Base-by-base conservation (phyloP, 2,113 vertebrate genomes). In the Lampris megalopsis region DNA sequence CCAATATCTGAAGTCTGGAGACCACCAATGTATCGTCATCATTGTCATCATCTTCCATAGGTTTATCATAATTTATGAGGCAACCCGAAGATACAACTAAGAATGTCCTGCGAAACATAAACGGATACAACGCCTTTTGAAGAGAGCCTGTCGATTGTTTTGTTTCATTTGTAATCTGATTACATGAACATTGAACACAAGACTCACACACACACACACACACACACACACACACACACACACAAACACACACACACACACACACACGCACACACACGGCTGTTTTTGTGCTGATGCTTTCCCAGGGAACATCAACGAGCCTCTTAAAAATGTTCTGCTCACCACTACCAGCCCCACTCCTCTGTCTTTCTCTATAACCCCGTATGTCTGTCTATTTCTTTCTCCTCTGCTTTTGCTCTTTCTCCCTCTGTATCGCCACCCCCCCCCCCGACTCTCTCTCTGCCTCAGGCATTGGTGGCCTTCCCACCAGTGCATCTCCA, bases 401-500 rank as follows among this genome's bases (percentile, higher is more conserved):
- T 24, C 24, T 24, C 24, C 24, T 24, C 24, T 24, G 24, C 24
- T 24, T 24, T 24, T 24, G 24, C 71, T 11, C 86, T 73, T 37
- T 71, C 36, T 59, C 68, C 48, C 36, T 56, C 65, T 52, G 47
- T 67, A 70, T 62, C 71, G 63, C 53, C 56, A 63, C 72, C 10
- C 67, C 9, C 71, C 41, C 80, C 73, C 63, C 56, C 80, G 63
- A 65, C 59, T 47, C 54, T 59, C 40, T 63, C 67, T 63, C 74
- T 66, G 24, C 68, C 60, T 62, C 61, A 65, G 65, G 84, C 78
- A 66, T 86, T 76, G 61, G 70, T 75, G 88, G 79, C 85, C 89
- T 86, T 89, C 81, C 78, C 77, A 77, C 84, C 80, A 65, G 56
- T 82, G 74, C 75, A 87, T 92, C 79, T 79, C 92, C 90, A 93